Percentiles rank a stretch among this genome's conserved stretches.
Conservation (phyloP, 2,113 vertebrate genomes). For the Sakesphorus luctuosus region DNA sequence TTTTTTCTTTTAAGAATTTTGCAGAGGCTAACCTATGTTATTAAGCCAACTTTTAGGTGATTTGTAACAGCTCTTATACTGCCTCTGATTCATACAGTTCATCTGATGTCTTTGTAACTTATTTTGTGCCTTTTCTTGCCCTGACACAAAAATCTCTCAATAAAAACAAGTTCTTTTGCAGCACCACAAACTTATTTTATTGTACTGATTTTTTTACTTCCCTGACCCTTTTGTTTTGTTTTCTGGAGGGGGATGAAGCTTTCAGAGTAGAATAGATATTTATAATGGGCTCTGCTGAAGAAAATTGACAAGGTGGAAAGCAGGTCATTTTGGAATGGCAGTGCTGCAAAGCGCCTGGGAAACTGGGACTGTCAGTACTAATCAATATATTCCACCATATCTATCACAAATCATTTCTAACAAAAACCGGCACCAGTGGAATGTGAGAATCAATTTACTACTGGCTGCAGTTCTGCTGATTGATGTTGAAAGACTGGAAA, state of each 20-base stretch:
- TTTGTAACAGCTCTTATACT: slow-evolving; percentile 49
- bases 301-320: slow-evolving; percentile 69
- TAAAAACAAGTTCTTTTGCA: slow-evolving; percentile 58
- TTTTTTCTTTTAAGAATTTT: background rate
- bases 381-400: slow-evolving; percentile 69
- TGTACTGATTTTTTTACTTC: slow-evolving; percentile 16
- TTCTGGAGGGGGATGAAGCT: slow-evolving; percentile 22
- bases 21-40: background rate
- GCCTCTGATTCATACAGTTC: slow-evolving; percentile 11
- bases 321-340: slow-evolving; percentile 50
- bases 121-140: slow-evolving; percentile 61
- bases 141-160: slow-evolving; percentile 34
- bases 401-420: slow-evolving; percentile 65
- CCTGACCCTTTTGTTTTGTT: slow-evolving; percentile 34
- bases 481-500: slow-evolving; percentile 56
- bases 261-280: slow-evolving; percentile 51
- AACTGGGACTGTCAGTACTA: slow-evolving; percentile 65
- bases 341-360: slow-evolving; percentile 43
- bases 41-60: background rate
- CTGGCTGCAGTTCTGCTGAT: slow-evolving; percentile 31
- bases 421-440: slow-evolving; percentile 34
- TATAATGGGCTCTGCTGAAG: slow-evolving; percentile 21
- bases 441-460: slow-evolving; percentile 60
- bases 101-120: slow-evolving; percentile 47
- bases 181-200: background rate